Base-by-base conservation (phyloP, 2,888 invertebrate genomes). In the Drepanosiphum platanoidis region DNA sequence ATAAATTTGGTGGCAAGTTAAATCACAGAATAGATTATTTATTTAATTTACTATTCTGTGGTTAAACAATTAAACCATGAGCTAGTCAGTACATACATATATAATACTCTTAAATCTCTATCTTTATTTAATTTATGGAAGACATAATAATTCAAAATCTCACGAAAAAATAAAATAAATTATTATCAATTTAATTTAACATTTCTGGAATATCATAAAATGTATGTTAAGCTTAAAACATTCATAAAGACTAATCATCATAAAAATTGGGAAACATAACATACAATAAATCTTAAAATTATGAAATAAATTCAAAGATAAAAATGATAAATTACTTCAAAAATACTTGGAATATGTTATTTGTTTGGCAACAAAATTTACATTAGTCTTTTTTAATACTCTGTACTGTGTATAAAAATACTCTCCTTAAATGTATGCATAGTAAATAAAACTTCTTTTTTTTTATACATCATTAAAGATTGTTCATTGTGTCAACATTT, bases 181-280 rank as follows among this genome's bases (percentile, higher is more conserved):
- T n/a, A 46, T 46, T 42, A 46, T 42, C 34, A 52, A 52, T 22
- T 68, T n/a, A 0, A 4, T 0, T 4, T 46, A 42, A 42, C 9
- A n/a, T 68, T 68, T 68, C 32, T 34, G 15, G 9, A 9, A 46
- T 9, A 18, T 5, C 5, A 11, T 34, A 34, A 34, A 27, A 36
- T 36, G n/a, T 61, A 9, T 27, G n/a, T n/a, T n/a, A n/a, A n/a
- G n/a, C n/a, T n/a, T 18, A n/a, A 34, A 18, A 58, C 27, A 39
- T 70, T 70, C 36, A 80, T 30, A 52, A 30, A 30, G 13, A 34
- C 27, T 52, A 70, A 52, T 68, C 3, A 52, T 30, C 27, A 70
- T 39, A 71, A 71, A 71, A 81, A 39, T 30, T 46, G 32, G 70
- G 58, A 71, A 70, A 71, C 52, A 22, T 30, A 81, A 81, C 70